Conservation (phyloP, 2,888 invertebrate genomes). For the Synergus laeviventris region DNA sequence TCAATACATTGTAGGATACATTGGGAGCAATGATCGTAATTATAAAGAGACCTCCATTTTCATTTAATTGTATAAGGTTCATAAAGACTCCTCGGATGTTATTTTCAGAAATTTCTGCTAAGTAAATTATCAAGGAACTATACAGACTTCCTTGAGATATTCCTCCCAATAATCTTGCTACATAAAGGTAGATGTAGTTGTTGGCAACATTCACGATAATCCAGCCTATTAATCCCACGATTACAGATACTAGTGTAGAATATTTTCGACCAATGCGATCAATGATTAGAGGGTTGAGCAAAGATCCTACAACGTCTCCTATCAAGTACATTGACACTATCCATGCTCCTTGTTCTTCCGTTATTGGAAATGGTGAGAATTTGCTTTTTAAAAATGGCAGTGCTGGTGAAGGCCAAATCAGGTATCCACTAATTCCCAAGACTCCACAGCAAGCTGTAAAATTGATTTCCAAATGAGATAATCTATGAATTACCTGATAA, state of each 20-base stretch:
- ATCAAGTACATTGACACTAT: slow-evolving; percentile 67
- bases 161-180: slow-evolving; percentile 76
- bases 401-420: slow-evolving; percentile 69
- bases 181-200: slow-evolving; percentile 65
- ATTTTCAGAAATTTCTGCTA: slow-evolving; percentile 80
- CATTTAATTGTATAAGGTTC: slow-evolving; percentile 77
- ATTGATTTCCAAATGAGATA: not conserved
- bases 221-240: slow-evolving; percentile 66
- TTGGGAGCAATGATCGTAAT: slow-evolving; percentile 74
- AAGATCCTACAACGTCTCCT: slow-evolving; percentile 64
- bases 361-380: slow-evolving; percentile 61
- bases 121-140: slow-evolving; percentile 78
- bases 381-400: slow-evolving; percentile 63
- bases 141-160: slow-evolving; percentile 76
- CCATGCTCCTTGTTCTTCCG: slow-evolving; percentile 66
- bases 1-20: slow-evolving; percentile 77
- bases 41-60: slow-evolving; percentile 74
- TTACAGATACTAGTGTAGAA: slow-evolving; percentile 62
- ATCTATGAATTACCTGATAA: not conserved
- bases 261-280: slow-evolving; percentile 67
- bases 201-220: slow-evolving; percentile 63
- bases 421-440: slow-evolving; percentile 66
- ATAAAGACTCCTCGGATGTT: slow-evolving; percentile 79
- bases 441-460: slow-evolving; percentile 64
- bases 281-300: slow-evolving; percentile 63